These are phyloP conservation scores for Liposcelis brunnea DNA, from an alignment of 2,888 invertebrate species.

Conservation along the genomic window DNA sequence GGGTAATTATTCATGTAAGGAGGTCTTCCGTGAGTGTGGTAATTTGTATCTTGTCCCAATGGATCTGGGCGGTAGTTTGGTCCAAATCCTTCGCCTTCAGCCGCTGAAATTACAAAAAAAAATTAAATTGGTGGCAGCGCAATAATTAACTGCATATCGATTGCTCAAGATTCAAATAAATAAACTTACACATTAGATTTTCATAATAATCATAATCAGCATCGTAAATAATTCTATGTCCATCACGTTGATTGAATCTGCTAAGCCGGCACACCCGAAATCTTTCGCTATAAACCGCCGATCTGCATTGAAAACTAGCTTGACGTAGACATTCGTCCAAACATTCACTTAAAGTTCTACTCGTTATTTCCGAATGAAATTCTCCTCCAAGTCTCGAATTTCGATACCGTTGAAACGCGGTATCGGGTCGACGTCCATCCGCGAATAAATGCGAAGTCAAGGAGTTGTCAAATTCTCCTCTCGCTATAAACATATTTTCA, in stretches of 20 bases:
- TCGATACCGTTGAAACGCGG: conserved; percentile 74
- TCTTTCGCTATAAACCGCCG: conserved; percentile 74
- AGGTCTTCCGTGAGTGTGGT: conserved; percentile 25
- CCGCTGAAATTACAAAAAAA: background rate
- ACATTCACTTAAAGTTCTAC: conserved; percentile 74
- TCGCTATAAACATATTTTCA: conserved; percentile 34
- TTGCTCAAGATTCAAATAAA: background rate
- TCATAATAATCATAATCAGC: conserved; percentile 88
- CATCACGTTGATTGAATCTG: conserved; percentile 71
- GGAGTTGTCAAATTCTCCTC: conserved; percentile 77
- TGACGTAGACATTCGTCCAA: conserved; percentile 76
- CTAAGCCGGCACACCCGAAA: conserved; percentile 70
- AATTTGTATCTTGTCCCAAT: conserved; percentile 30
- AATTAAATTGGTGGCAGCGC: conserved; percentile 2
- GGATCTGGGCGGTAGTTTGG: conserved; percentile 29
- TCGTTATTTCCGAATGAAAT: conserved; percentile 78
- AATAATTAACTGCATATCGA: conserved; percentile 7
- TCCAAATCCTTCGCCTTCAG: conserved; percentile 16
- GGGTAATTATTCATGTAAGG: conserved; percentile 17
- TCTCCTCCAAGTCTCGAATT: conserved; percentile 75
- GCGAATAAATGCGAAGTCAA: conserved; percentile 71
- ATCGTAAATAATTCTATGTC: conserved; percentile 75
- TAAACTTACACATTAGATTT: conserved; percentile 72
- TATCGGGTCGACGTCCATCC: conserved; percentile 65
- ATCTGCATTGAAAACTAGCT: conserved; percentile 77